Base-by-base conservation (phyloP, 2,888 invertebrate species). In the Chrysina gloriosa region DNA sequence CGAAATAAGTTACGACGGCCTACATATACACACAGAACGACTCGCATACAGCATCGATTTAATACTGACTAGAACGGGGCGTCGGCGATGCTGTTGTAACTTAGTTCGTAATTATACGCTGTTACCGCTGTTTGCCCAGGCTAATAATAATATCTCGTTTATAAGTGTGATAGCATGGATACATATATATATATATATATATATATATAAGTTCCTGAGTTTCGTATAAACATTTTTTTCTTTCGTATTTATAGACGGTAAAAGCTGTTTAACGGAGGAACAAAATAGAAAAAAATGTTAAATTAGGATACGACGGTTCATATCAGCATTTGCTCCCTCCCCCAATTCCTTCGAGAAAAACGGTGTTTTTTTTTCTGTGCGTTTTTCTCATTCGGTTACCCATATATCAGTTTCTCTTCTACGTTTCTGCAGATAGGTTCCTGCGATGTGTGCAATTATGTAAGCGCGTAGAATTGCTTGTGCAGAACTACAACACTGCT, bases 371-470 rank as follows among this genome's bases (percentile, higher is more conserved):
- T 45, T 47, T 66, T 47, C 19, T 54, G 45, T 73, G 70, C 71
- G 64, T 64, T 69, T 48, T 48, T 63, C 68, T 71, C 70, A 65
- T 69, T 39, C 48, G 64, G 65, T 70, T 42, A 45, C n/a, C n/a
- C n/a, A n/a, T 21, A 21, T 11, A 48, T 34, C 34, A 34, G 7
- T 11, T 36, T 65, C 23, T 27, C 31, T 36, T 58, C 47, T 68
- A n/a, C 19, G 11, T 68, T 58, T 74, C 72, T 73, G 74, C 76
- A 76, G 73, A 76, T 75, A 74, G 70, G 71, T 75, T 72, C 72
- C 76, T 77, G 76, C 77, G 76, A 74, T 72, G 75, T 73, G 78
- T 80, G 80, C 80, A 80, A 80, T 80, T 79, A 76, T 76, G 66
- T 69, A 65, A 70, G 70, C 66, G 70, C 73, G 77, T 79, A 78